A percentile compares a stretch with the other conserved stretches of the same genome.
Conservation (phyloP, 1,140 invertebrate species). For the Brachionus paranguensis region DNA sequence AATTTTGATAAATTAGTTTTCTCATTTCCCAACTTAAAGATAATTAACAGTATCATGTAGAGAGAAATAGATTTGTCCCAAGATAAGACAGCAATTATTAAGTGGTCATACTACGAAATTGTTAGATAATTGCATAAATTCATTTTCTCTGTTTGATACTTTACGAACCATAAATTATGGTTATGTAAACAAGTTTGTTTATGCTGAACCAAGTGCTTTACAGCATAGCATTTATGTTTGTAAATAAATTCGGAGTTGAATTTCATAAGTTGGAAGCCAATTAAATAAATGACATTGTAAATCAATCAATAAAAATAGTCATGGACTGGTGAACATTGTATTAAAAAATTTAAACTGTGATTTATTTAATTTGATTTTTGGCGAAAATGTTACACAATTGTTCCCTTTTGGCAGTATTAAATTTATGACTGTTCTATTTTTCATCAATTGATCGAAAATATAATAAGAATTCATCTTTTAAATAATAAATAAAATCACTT, state of each 20-base stretch:
- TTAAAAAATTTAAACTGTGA: background rate
- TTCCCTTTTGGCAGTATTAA: background rate
- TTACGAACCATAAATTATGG: background rate
- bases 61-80: background rate
- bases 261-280: background rate
- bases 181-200: background rate
- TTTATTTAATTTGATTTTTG: background rate
- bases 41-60: background rate
- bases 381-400: background rate
- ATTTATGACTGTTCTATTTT: background rate
- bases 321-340: background rate
- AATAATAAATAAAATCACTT: no score
- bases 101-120: background rate
- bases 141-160: background rate
- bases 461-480: no score
- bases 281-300: background rate
- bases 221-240: background rate
- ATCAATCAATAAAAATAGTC: background rate
- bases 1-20: background rate
- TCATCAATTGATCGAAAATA: background rate
- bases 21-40: background rate
- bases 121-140: background rate
- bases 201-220: background rate
- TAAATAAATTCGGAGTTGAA: background rate
- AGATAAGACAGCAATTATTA: background rate